These are phyloP conservation scores for Molanna angustata DNA, from an alignment of 2,888 invertebrate species.

Conservation along the genomic window DNA sequence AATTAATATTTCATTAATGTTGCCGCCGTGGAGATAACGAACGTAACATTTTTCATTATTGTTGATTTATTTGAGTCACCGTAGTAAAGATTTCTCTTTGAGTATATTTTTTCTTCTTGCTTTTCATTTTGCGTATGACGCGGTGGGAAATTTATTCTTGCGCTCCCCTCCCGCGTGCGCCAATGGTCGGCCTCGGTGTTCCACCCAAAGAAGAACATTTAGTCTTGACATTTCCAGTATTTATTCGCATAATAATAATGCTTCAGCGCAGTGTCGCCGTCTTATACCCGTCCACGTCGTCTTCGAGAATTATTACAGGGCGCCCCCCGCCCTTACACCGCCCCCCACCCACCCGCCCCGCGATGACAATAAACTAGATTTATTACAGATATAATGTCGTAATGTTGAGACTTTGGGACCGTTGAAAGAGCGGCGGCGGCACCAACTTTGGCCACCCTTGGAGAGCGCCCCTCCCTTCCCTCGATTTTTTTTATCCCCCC, in stretches of 20 bases:
- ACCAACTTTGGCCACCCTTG: constrained; percentile 30
- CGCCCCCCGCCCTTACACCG: constrained; percentile 39
- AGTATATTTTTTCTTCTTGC: too few species aligned
- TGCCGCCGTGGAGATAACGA: too few species aligned
- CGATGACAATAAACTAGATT: constrained; percentile 35
- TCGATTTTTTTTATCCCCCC: constrained; percentile 18
- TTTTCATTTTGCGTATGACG: constrained; percentile 15
- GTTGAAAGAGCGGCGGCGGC: constrained; percentile 30
- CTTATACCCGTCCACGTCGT: constrained; percentile 42
- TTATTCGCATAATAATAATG: constrained; percentile 67
- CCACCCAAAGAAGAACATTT: constrained; percentile 51
- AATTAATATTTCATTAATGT: too few species aligned
- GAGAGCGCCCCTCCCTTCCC: constrained; percentile 14
- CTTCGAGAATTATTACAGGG: constrained; percentile 50
- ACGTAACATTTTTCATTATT: too few species aligned
- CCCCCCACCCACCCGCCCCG: constrained; percentile 39
- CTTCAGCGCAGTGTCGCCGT: constrained; percentile 49
- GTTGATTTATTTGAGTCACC: not conserved
- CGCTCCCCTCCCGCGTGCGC: constrained; percentile 10
- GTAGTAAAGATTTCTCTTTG: not conserved
- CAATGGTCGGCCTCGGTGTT: constrained; percentile 30
- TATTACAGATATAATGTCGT: constrained; percentile 34
- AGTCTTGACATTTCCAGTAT: constrained; percentile 63
- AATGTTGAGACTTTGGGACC: constrained; percentile 34
- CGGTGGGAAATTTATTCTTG: constrained; percentile 20